Percentiles rank a stretch among this genome's conserved stretches.
phyloP scores from a whole-genome alignment of 2,113 vertebrate species.

The Urocitellus parryii region DNA sequence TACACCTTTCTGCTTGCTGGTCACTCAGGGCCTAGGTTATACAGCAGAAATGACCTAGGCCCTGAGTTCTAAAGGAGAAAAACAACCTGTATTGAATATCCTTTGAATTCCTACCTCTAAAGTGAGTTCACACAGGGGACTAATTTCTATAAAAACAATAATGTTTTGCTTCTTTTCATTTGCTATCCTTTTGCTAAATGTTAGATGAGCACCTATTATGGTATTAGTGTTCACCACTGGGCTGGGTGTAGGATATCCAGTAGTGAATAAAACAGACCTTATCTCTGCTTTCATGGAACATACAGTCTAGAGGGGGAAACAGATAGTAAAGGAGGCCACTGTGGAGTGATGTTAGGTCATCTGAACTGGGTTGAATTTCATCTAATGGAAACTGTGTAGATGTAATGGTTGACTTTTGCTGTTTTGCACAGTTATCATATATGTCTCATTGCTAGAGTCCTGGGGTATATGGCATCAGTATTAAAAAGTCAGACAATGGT shows the following conservation, averaged over 20 bases:
- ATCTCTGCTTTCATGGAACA: slow-evolving; percentile 43
- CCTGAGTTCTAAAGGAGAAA: not conserved
- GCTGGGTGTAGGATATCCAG: not conserved
- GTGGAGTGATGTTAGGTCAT: not conserved
- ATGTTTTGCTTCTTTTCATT: not conserved
- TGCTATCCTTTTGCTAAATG: not conserved
- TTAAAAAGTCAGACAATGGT: not conserved
- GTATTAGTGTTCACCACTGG: not conserved
- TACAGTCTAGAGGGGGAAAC: not conserved
- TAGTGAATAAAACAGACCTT: not conserved
- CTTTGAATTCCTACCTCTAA: not conserved
- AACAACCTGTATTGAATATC: not conserved
- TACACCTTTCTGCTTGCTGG: not conserved
- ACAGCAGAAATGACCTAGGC: not conserved
- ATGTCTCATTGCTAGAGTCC: not conserved
- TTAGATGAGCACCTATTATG: not conserved
- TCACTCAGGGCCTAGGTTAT: not conserved
- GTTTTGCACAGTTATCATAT: not conserved
- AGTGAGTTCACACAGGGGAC: not conserved
- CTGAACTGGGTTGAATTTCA: slow-evolving; percentile 45
- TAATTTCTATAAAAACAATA: not conserved
- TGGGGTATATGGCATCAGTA: not conserved
- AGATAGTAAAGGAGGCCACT: not conserved
- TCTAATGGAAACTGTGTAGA: slow-evolving; percentile 27
- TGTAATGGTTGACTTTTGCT: not conserved